Conservation (phyloP, 2,113 vertebrate genomes). For the Hippocampus abdominalis region DNA sequence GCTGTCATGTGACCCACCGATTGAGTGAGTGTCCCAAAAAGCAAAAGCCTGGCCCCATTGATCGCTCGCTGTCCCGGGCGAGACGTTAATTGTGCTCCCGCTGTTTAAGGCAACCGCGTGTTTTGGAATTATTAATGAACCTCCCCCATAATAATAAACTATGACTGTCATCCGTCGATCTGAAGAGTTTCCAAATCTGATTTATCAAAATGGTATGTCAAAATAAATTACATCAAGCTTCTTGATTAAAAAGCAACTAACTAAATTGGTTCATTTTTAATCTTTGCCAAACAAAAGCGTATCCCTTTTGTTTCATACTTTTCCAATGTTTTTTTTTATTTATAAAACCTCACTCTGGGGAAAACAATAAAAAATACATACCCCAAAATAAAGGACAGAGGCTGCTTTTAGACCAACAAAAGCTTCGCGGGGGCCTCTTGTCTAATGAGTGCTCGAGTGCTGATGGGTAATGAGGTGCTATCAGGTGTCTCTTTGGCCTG, state of each 20-base stretch:
- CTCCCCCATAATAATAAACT: background rate
- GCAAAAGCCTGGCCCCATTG: conserved; percentile 50
- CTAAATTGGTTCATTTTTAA: too few species aligned
- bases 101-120: conserved; percentile 28
- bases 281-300: too few species aligned
- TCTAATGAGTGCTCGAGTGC: conserved; percentile 51
- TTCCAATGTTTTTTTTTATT: background rate
- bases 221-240: too few species aligned
- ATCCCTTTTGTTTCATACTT: background rate
- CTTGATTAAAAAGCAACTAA: too few species aligned
- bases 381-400: background rate
- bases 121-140: conserved; percentile 40
- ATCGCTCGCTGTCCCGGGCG: conserved; percentile 47
- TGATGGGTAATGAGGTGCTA: conserved; percentile 52
- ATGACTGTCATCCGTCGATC: background rate
- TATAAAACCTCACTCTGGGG: background rate
- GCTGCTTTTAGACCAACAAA: conserved; percentile 16
- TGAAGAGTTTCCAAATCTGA: background rate
- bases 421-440: conserved; percentile 15
- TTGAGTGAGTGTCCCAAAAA: conserved; percentile 36
- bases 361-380: background rate
- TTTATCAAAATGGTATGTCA: background rate
- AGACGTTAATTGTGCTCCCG: conserved; percentile 43
- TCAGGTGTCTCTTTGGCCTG: conserved; percentile 57
- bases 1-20: conserved; percentile 50